Conservation (phyloP, 2,113 vertebrate species). For the Sitta europaea region DNA sequence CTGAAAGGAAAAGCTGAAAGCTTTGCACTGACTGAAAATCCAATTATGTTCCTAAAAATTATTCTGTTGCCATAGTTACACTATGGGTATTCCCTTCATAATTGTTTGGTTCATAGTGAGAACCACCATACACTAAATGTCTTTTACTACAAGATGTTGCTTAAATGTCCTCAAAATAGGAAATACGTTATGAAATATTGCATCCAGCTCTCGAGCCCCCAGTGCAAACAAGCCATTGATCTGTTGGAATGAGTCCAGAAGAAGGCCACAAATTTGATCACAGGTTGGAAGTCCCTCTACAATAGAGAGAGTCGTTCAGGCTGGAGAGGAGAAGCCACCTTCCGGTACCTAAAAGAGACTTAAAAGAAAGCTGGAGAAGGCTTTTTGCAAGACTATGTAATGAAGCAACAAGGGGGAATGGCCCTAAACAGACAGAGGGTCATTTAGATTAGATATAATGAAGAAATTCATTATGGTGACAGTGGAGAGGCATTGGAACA, state of each 20-base stretch:
- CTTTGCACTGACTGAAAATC: not conserved
- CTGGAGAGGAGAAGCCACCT: not conserved
- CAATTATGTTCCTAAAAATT: not conserved
- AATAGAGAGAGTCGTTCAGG: not conserved
- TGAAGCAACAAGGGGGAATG: not conserved
- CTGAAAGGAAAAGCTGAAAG: too few species aligned
- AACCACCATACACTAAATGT: not conserved
- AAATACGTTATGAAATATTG: not conserved
- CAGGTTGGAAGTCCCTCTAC: not conserved
- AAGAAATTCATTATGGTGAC: not conserved
- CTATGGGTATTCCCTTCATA: not conserved
- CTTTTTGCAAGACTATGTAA: not conserved
- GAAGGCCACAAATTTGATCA: not conserved
- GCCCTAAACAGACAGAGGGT: not conserved
- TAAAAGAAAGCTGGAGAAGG: not conserved
- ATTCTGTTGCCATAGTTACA: not conserved
- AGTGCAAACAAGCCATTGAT: not conserved
- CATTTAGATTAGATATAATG: not conserved
- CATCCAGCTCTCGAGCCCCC: not conserved
- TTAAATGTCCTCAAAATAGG: not conserved
- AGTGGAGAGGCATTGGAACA: not conserved
- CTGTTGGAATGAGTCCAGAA: not conserved
- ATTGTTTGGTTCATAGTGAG: not conserved
- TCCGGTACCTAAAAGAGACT: not conserved
- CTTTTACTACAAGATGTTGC: not conserved